Percentiles rank a stretch among this genome's conserved stretches.
Conservation (phyloP, 2,797 vertebrate species). For the Ceryle rudis region DNA sequence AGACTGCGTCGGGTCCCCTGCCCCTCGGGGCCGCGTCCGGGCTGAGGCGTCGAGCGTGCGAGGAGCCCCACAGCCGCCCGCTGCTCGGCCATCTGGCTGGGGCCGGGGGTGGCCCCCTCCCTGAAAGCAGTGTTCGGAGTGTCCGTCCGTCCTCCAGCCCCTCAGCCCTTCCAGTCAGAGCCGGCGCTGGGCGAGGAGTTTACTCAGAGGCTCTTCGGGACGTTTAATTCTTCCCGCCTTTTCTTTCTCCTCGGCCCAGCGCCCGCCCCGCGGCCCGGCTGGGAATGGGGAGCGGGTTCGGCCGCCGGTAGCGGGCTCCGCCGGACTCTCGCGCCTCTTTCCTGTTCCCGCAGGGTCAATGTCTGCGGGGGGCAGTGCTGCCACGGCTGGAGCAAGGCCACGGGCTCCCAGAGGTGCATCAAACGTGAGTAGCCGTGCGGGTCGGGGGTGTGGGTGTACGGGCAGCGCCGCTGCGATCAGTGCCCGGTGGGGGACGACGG, state of each 20-base stretch:
- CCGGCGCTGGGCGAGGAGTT: background rate
- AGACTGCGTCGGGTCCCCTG: background rate
- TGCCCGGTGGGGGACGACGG: too few species aligned
- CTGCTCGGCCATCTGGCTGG: background rate
- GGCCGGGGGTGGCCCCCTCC: background rate
- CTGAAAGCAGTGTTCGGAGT: background rate
- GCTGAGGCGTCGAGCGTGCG: background rate
- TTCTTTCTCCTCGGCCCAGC: background rate
- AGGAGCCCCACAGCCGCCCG: background rate
- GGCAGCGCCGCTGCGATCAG: too few species aligned
- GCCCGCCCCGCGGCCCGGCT: background rate
- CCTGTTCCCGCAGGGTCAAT: constrained; percentile 88
- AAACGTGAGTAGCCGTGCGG: constrained; percentile 88
- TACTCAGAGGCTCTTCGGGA: background rate
- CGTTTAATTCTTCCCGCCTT: constrained; percentile 2
- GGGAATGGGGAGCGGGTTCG: background rate
- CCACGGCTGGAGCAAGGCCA: constrained; percentile 92
- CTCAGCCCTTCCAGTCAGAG: background rate
- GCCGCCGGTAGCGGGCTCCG: background rate
- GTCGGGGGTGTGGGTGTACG: too few species aligned
- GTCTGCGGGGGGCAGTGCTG: constrained; percentile 97
- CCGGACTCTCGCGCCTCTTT: background rate
- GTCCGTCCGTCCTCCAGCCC: background rate
- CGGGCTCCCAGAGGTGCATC: constrained; percentile 94
- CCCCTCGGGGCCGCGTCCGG: too few species aligned